Percentiles rank a stretch among this genome's conserved stretches.
Evolutionary conservation across 35 echinoderm and acorn worm genomes (phyloP).

Genomic region (Eucidaris tribuloides): DNA sequence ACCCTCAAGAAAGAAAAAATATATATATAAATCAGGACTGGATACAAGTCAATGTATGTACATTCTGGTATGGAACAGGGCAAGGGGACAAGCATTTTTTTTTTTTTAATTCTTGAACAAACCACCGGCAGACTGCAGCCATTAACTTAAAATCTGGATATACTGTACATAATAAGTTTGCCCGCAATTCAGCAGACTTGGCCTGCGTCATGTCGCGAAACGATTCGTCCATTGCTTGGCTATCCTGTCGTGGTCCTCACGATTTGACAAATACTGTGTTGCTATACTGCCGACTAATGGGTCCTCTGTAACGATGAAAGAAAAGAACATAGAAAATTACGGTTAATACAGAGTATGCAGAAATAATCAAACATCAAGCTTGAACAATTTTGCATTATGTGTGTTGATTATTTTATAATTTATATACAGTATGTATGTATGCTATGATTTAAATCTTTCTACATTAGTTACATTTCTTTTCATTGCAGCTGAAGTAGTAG

Average conservation of each 20-base stretch:
- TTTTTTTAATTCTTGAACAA: no score
- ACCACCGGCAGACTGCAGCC: conserved; percentile 19
- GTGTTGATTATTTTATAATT: no score
- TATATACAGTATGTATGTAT: no score
- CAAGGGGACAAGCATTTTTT: no score
- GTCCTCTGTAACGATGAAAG: conserved; percentile 62
- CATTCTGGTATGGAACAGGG: no score
- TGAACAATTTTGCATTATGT: background rate
- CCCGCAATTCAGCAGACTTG: conserved; percentile 20
- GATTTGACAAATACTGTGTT: conserved; percentile 87
- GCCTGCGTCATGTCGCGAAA: conserved; percentile 85
- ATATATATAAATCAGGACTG: no score
- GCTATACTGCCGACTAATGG: conserved; percentile 98
- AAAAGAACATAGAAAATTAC: background rate
- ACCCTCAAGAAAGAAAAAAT: no score
- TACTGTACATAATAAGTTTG: conserved; percentile 20
- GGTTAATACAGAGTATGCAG: background rate
- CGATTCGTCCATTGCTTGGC: conserved; percentile 84
- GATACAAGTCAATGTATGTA: no score
- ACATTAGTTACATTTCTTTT: no score
- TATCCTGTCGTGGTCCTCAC: conserved; percentile 82
- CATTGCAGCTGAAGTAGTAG: no score
- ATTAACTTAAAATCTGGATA: background rate
- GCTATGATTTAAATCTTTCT: no score
- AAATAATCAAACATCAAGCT: background rate